Conservation (phyloP, 2,888 invertebrate genomes). For the Acrobasis repandana region DNA sequence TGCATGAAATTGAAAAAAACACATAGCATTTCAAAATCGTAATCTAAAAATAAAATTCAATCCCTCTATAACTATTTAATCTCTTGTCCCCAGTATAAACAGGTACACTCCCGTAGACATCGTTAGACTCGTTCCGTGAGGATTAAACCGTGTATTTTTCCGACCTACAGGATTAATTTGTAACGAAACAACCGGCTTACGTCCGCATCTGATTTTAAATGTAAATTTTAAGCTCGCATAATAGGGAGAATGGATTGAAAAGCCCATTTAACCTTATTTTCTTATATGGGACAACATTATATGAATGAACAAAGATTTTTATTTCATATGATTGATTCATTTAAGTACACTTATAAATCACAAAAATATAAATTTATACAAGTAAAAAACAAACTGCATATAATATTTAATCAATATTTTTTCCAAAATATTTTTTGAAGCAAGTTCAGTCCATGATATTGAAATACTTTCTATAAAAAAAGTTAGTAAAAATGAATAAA, state of each 20-base stretch:
- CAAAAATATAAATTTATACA: too few species aligned
- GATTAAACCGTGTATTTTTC: conserved; percentile 22
- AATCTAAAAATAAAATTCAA: neutral
- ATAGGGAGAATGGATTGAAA: conserved; percentile 10
- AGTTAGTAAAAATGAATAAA: too few species aligned
- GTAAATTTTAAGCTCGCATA: conserved; percentile 22
- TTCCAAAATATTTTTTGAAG: too few species aligned
- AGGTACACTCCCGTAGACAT: neutral
- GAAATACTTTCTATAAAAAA: too few species aligned
- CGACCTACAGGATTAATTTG: conserved; percentile 18
- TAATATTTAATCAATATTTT: too few species aligned
- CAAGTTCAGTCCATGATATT: too few species aligned
- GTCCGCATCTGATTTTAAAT: conserved; percentile 20
- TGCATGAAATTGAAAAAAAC: too few species aligned
- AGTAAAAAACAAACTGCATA: too few species aligned
- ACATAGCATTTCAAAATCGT: neutral
- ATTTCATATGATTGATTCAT: too few species aligned
- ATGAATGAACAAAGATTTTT: neutral
- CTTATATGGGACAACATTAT: neutral
- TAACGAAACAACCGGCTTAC: conserved; percentile 17
- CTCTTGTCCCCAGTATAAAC: neutral
- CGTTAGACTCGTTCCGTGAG: conserved; percentile 11
- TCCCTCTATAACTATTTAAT: neutral
- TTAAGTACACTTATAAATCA: too few species aligned
- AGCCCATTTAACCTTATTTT: neutral